Evolutionary conservation across 64 coral and sea anemone species (phyloP), one percentile per base, ranked within the genome.

Genomic region (Dendrophyllia cribrosa): DNA sequence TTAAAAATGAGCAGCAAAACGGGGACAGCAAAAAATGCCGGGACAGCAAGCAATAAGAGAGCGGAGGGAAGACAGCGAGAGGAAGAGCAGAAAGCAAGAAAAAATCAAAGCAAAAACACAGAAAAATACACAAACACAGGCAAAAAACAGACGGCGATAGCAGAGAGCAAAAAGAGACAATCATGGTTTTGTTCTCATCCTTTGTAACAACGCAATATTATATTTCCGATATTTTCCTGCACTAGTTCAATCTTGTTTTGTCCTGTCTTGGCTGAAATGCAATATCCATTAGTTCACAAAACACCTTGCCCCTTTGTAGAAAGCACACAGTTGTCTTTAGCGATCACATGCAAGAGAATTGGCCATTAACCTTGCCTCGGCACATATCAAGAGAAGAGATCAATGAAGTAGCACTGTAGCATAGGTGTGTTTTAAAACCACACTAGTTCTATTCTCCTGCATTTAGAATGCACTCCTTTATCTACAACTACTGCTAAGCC

Each of bases 131-230:
- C 78, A 65, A 82, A 92, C 70, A 78, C 90, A 86, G 63, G 66
- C 66, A 87, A 87, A 74, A 82, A 13, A 72, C 43, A 76, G 86
- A 91, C 70, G 17, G 93, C 93, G 87, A 96, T 64, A 96, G 90
- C 87, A 99, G 86, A 99, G 91, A 99, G 97, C 97, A 99, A 95
- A 99, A 99, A 98, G 96, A 96, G 94, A 96, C 65, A 89, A 94
- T 99, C 90, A 99, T 99, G 97, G 97, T 96, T 96, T 84, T 93
- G 94, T 99, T 91, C 94, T 99, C 91, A 99, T 99, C 94, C 97
- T 97, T 97, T 91, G 88, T 94, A 93, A 88, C 86, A 93, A 93
- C 80, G 80, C 62, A 84, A 67, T 65, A 84, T 44, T 84, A 84
- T 84, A 34, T 34, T 70, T 84, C 62, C 80, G 80, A 84, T 12